Evolutionary conservation across 1,140 invertebrate species (phyloP).

Genomic region (Asobara japonica): DNA sequence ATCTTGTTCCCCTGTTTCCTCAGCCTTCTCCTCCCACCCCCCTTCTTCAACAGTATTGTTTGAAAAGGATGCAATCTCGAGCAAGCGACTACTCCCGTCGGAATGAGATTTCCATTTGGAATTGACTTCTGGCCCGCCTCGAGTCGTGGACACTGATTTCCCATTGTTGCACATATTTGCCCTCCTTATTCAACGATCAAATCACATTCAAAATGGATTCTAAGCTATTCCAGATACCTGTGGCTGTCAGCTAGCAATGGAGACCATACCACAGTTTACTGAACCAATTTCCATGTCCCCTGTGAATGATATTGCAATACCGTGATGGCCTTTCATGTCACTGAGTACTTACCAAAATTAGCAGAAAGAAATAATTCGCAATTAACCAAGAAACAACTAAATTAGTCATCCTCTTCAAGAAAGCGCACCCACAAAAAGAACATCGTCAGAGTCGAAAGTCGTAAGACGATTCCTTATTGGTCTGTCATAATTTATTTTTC

Average conservation of each 20-base stretch:
- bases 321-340: neutral
- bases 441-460: no score
- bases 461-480: no score
- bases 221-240: constrained; percentile 55
- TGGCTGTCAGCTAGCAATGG: constrained; percentile 42
- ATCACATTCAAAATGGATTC: constrained; percentile 61
- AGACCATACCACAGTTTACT: constrained; percentile 37
- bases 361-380: no score
- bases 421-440: no score
- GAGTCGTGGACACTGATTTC: constrained; percentile 38
- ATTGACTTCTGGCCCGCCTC: constrained; percentile 53
- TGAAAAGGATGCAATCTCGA: constrained; percentile 46
- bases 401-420: no score
- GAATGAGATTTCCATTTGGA: constrained; percentile 56
- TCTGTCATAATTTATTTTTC: no score
- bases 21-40: constrained; percentile 18
- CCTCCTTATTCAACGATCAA: constrained; percentile 33
- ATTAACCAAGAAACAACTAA: neutral
- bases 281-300: constrained; percentile 38
- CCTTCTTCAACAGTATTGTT: constrained; percentile 22
- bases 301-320: constrained; percentile 34
- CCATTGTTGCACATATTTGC: neutral
- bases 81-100: constrained; percentile 44
- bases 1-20: neutral
- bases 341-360: neutral